Evolutionary conservation across 2,797 vertebrate species (phyloP).

Genomic region (Diceros bicornis): DNA sequence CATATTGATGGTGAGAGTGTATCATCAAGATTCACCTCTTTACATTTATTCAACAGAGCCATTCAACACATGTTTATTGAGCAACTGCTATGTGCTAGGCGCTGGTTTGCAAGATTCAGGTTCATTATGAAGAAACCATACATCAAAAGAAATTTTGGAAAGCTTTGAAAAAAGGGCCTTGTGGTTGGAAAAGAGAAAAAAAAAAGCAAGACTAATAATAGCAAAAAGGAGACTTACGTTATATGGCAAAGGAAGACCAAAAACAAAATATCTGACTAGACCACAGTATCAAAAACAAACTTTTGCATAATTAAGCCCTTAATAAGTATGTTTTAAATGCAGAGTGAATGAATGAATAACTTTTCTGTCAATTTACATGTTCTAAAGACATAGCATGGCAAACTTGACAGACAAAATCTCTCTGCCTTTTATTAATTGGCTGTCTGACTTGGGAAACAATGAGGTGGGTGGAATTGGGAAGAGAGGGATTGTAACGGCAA

Average conservation of each 20-base stretch:
- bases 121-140: background rate
- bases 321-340: background rate
- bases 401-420: background rate
- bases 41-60: background rate
- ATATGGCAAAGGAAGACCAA: background rate
- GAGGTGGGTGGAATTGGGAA: background rate
- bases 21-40: background rate
- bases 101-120: background rate
- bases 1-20: background rate
- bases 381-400: background rate
- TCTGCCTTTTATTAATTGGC: background rate
- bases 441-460: background rate
- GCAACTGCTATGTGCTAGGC: background rate
- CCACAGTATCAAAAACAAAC: background rate
- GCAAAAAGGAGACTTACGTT: background rate
- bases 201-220: background rate
- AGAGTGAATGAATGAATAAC: background rate
- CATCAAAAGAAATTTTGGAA: background rate
- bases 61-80: background rate
- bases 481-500: background rate
- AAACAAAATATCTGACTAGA: background rate
- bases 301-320: background rate
- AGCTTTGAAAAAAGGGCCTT: background rate
- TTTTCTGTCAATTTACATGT: constrained; percentile 7
- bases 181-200: background rate